Percentiles rank a stretch among this genome's conserved stretches.
Evolutionary conservation across 1,140 invertebrate genomes (phyloP).

Genomic region (Aphis gossypii): DNA sequence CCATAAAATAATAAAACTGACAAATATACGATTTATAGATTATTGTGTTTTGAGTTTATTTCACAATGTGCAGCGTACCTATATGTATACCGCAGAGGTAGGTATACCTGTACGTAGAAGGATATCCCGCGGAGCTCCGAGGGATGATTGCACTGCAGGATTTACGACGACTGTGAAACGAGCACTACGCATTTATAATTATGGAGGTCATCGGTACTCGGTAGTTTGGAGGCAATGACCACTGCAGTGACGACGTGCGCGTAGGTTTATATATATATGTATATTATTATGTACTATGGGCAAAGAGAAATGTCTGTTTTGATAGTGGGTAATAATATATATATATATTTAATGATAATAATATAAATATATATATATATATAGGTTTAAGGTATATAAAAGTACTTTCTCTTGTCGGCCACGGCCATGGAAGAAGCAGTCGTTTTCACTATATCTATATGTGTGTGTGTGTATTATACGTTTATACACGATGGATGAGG

Average conservation of each 20-base stretch:
- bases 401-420: conserved; percentile 55
- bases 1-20: background rate
- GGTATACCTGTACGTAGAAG: background rate
- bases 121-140: background rate
- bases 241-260: background rate
- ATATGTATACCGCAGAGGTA: background rate
- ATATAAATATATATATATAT: conserved; percentile 5
- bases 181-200: background rate
- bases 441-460: conserved; percentile 47
- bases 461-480: background rate
- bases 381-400: conserved; percentile 36
- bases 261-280: background rate
- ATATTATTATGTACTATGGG: conserved; percentile 1
- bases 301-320: conserved; percentile 42
- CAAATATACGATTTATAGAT: background rate
- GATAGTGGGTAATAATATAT: conserved; percentile 36
- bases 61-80: no score
- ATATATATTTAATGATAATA: no score
- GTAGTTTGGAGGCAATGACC: conserved; percentile 24
- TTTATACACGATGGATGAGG: background rate
- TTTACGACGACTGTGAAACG: background rate
- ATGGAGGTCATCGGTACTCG: conserved; percentile 35
- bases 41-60: background rate
- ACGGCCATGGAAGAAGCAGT: conserved; percentile 49
- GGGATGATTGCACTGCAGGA: background rate